Percentiles rank a stretch among this genome's conserved stretches.
Evolutionary conservation across 1,140 invertebrate genomes (phyloP).

Genomic region (Conus ventricosus): DNA sequence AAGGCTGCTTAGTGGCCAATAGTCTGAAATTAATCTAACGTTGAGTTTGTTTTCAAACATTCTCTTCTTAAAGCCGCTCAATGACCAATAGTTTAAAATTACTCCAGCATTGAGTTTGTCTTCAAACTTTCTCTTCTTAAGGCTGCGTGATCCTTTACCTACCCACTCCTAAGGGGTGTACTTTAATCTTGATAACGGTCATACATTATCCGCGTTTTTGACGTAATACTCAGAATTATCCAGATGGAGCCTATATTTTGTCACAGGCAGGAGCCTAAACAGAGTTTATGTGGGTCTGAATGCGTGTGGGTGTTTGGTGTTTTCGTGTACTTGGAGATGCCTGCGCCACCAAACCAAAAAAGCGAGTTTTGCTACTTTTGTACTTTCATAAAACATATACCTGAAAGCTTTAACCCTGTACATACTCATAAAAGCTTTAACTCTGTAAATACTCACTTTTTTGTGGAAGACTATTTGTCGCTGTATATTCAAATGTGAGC

Average conservation of each 20-base stretch:
- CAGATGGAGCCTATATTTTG: not conserved
- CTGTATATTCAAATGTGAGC: not conserved
- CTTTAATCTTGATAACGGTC: too few relatives aligned
- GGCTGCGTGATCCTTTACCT: too few relatives aligned
- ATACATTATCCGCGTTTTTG: too few relatives aligned
- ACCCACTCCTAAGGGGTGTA: too few relatives aligned
- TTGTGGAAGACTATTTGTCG: not conserved
- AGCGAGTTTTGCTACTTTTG: constrained; percentile 4
- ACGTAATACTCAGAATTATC: not conserved
- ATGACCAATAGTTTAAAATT: too few relatives aligned
- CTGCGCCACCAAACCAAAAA: not conserved
- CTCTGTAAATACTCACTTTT: not conserved
- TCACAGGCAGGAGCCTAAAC: not conserved
- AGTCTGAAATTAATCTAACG: too few relatives aligned
- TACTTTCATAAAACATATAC: constrained; percentile 8
- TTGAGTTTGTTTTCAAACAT: too few relatives aligned
- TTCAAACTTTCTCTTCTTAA: too few relatives aligned
- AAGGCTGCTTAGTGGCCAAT: too few relatives aligned
- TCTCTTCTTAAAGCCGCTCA: too few relatives aligned
- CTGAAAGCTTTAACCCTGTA: not conserved
- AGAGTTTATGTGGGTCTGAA: not conserved
- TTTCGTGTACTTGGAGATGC: not conserved
- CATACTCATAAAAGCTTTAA: constrained; percentile 5
- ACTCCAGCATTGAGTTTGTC: too few relatives aligned
- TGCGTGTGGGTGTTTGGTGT: not conserved